Evolutionary conservation across 2,888 invertebrate species (phyloP).

Genomic region (Eupithecia subfuscata): DNA sequence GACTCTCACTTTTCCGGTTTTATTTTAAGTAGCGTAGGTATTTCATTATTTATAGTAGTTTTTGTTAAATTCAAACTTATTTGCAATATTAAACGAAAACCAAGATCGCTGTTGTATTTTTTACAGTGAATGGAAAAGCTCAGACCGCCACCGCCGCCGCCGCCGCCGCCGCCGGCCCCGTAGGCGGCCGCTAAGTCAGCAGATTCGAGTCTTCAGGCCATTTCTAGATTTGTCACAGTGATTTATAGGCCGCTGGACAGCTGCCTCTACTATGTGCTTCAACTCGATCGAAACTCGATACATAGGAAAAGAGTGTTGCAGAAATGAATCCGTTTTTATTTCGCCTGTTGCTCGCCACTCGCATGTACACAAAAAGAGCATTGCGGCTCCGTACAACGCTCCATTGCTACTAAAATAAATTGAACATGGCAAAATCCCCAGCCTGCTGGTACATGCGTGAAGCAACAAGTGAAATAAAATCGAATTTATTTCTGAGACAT

Average conservation of each 20-base stretch:
- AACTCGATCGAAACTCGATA: neutral
- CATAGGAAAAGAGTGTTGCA: neutral
- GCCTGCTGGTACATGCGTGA: too few species aligned
- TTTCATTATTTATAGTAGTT: too few species aligned
- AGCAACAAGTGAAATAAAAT: too few species aligned
- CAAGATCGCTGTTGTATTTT: neutral
- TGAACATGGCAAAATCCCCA: too few species aligned
- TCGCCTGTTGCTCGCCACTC: neutral
- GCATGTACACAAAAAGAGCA: neutral
- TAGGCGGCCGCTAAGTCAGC: conserved; percentile 16
- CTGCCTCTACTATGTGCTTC: conserved; percentile 14
- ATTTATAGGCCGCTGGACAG: conserved; percentile 31
- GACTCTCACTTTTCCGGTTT: too few species aligned
- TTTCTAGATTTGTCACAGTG: conserved; percentile 35
- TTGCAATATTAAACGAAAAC: neutral
- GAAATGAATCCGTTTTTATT: neutral
- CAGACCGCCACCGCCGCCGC: neutral
- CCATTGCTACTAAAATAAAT: too few species aligned
- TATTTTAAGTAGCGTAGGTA: too few species aligned
- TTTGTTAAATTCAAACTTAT: neutral
- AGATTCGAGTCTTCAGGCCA: conserved; percentile 17
- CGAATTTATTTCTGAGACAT: too few species aligned
- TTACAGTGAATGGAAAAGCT: conserved; percentile 1
- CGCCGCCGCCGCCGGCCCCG: neutral
- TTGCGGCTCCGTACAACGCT: too few species aligned